Evolutionary conservation across 2,888 invertebrate species (phyloP), one percentile per base, ranked within the genome.

Genomic region (Cordylochernes scorpioides): DNA sequence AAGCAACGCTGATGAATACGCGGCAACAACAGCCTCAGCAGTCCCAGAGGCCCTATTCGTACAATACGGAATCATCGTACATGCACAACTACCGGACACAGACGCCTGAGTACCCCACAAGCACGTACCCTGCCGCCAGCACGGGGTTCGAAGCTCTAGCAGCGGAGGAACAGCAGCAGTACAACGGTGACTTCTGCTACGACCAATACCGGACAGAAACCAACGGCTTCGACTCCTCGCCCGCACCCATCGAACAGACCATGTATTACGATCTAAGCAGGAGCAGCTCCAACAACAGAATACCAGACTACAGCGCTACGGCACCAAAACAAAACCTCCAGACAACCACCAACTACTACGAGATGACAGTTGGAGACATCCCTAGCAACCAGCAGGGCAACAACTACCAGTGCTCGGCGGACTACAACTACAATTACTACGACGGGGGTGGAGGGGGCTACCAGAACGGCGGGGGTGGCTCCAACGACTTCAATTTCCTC

Each of bases 401-500:
- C 25, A 35, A 33, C 26, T 35, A 35, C 15, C 38, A 38, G 25
- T 38, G 38, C 21, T 32, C 34, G 15, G 32, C 32, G n/a, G 38
- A 38, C 26, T 38, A 34, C 28, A 33, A 33, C 22, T 38, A 35
- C 14, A 35, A 35, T 25, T 31, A 35, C 28, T 30, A 35, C 24
- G 32, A 33, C 29, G 29, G 15, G 18, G 29, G 16, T 12, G 27
- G 24, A 15, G 32, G 25, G 21, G 35, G 28, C 33, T 17, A 27
- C 10, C 15, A 17, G 2, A 15, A 29, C 15, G 35, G 78, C 9
- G 10, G 8, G 9, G 10, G n/a, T n/a, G 38, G 38, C 17, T 33
- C 38, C 15, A 35, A 31, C 17, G 82, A 82, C 55, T 82, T 82
- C 56, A 82, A 82, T 54, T 84, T 84, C 53, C 63, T 84, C 39